phyloP scores from a whole-genome alignment of 92 coral and sea anemone species.

The Paramuricea clavata region DNA sequence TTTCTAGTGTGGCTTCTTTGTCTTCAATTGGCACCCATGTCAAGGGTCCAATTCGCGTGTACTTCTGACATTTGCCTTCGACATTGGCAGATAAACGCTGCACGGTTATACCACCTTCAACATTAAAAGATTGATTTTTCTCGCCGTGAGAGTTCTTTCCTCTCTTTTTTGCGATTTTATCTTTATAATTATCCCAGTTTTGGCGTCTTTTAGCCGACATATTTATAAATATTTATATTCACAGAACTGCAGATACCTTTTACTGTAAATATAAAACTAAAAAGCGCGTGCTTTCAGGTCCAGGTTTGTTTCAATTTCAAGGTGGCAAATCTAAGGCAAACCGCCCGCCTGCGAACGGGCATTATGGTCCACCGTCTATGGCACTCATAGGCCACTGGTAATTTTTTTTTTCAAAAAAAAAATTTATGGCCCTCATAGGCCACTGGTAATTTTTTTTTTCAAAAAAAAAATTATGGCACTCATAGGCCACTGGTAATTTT shows the following conservation, averaged over 20 bases:
- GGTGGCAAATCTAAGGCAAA: no score
- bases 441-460: no score
- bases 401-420: neutral
- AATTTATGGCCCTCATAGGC: neutral
- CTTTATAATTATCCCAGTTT: slow-evolving; percentile 58
- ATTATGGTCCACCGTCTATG: no score
- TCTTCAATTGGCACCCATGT: slow-evolving; percentile 57
- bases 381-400: neutral
- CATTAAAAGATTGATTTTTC: slow-evolving; percentile 21
- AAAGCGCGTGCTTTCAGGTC: no score
- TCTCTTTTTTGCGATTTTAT: slow-evolving; percentile 41
- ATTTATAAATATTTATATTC: no score
- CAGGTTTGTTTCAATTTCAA: no score
- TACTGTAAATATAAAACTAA: no score
- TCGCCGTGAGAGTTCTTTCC: slow-evolving; percentile 1
- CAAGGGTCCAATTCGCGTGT: slow-evolving; percentile 72
- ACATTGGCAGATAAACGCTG: slow-evolving; percentile 72
- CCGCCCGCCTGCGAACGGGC: no score
- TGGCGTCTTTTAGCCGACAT: slow-evolving; percentile 50
- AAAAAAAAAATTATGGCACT: no score
- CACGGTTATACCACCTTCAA: slow-evolving; percentile 65
- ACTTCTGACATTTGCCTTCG: slow-evolving; percentile 74
- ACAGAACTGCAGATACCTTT: no score
- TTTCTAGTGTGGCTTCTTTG: slow-evolving; percentile 59
- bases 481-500: no score